Conservation (phyloP, 1,140 invertebrate genomes). For the Nasonia giraulti region DNA sequence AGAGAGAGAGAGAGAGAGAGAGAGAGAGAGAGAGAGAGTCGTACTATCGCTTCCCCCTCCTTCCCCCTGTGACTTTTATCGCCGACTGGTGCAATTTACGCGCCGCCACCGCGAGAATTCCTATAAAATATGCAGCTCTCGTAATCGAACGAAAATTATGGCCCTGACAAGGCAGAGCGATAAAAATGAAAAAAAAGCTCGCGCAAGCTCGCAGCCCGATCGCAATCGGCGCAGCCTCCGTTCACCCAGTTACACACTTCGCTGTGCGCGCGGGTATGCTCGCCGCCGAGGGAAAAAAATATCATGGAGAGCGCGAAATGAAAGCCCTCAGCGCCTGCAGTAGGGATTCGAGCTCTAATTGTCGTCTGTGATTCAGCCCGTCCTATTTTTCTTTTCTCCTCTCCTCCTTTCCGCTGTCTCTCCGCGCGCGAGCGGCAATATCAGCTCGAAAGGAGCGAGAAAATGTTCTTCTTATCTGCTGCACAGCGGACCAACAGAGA, state of each 20-base stretch:
- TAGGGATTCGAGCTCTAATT: background rate
- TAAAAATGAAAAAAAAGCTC: conserved; percentile 11
- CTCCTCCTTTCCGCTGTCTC: too few species aligned
- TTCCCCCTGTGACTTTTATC: conserved; percentile 22
- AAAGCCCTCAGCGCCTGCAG: too few species aligned
- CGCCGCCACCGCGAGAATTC: conserved; percentile 23
- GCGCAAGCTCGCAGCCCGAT: conserved; percentile 11
- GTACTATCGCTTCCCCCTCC: background rate
- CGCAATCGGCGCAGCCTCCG: background rate
- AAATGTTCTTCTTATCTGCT: background rate
- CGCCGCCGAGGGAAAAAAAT: too few species aligned
- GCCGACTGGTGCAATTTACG: conserved; percentile 37
- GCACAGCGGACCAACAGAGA: background rate
- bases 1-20: background rate
- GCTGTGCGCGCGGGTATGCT: too few species aligned
- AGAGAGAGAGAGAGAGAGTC: background rate
- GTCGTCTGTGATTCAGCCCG: background rate
- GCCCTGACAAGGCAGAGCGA: background rate
- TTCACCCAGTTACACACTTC: conserved; percentile 17
- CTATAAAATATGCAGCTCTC: conserved; percentile 47
- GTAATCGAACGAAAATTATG: conserved; percentile 52
- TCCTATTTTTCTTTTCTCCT: too few species aligned
- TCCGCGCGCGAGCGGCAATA: too few species aligned
- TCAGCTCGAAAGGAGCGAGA: background rate
- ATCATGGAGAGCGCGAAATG: background rate